Base-by-base conservation (phyloP, 1,140 invertebrate genomes). In the Trachymyrmex cornetzi region DNA sequence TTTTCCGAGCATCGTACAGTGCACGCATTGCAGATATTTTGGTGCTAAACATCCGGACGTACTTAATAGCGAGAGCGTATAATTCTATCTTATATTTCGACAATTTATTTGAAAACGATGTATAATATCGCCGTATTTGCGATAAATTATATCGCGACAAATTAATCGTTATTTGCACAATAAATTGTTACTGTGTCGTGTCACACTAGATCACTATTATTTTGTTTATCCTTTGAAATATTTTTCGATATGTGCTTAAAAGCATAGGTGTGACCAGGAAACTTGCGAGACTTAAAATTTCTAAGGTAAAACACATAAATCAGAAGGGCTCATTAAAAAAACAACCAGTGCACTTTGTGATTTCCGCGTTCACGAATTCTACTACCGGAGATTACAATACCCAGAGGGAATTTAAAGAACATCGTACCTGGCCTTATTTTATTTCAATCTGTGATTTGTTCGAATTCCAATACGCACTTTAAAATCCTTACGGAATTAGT, bases 301-400 rank as follows among this genome's bases (percentile, higher is more conserved):
- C 14, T 57, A n/a, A 55, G 77, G 12, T 14, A 27, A 50, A 69
- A 19, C 24, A 48, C 44, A 27, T 7, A 59, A 69, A 55, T 19
- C 44, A 16, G 24, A 38, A 14, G 6, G 30, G 27, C 69, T 91
- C 66, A 74, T 91, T 91, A 91, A 92, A 91, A 9, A 85, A 82
- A 30, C 59, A 87, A 85, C 74, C 48, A n/a, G 55, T 69, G n/a
- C 22, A 50, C 85, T 92, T 86, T 30, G 80, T 38, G 63, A 85
- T 91, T 92, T 89, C 85, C 79, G 38, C 24, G 16, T 77, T 92
- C 63, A 80, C 84, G 85, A 80, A 92, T 92, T 91, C 64, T 86
- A 90, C 69, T 67, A 69, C 74, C 69, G 88, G 85, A 88, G 74
- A 91, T 92, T 63, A 75, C 63, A 44, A 5, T 14, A 0, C 9